Percentiles rank a stretch among this genome's conserved stretches.
These are phyloP conservation scores for Melanerpes formicivorus DNA, from an alignment of 2,113 vertebrate species.

Conservation along the genomic window DNA sequence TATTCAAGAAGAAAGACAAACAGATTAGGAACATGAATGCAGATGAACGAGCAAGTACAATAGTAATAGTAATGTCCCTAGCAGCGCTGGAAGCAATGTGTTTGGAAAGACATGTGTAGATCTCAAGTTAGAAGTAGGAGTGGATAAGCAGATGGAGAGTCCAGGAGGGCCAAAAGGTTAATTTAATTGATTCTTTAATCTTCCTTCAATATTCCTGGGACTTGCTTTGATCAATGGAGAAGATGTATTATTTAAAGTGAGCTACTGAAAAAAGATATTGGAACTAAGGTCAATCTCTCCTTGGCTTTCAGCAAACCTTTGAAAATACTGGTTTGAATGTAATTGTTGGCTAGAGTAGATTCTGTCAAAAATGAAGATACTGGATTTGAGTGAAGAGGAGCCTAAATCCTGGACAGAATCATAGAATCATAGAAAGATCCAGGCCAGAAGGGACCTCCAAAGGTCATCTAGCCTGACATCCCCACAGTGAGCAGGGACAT, in stretches of 20 bases:
- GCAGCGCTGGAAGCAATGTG: not conserved
- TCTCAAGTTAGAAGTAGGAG: not conserved
- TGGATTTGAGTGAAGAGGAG: accelerated
- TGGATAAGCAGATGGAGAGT: not conserved
- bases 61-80: not conserved
- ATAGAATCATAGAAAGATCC: not conserved
- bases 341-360: not conserved
- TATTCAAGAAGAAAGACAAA: not conserved
- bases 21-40: not conserved
- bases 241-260: not conserved
- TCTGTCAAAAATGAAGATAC: not conserved
- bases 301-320: not conserved
- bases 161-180: not conserved
- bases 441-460: too few species aligned
- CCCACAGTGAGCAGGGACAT: too few species aligned
- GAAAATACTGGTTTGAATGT: not conserved
- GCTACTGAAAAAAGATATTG: not conserved
- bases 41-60: not conserved
- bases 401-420: not conserved
- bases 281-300: not conserved
- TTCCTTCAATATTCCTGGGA: not conserved
- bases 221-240: not conserved
- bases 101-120: not conserved
- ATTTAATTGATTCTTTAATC: not conserved
- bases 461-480: too few species aligned